phyloP scores from a whole-genome alignment of 2,888 invertebrate species.

The Cantharis flavilabris region DNA sequence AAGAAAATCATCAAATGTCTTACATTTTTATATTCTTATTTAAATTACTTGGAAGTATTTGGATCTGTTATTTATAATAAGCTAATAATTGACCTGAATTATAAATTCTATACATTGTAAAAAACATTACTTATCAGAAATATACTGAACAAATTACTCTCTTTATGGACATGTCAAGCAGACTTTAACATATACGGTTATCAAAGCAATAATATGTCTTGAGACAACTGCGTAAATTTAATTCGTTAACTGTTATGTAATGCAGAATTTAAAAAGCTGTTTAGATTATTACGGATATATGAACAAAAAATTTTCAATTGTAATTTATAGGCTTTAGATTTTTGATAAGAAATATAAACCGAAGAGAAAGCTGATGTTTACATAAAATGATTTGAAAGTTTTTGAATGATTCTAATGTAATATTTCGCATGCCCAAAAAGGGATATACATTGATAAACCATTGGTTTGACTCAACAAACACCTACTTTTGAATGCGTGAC shows the following conservation, averaged over 20 bases:
- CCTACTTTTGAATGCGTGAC: not conserved
- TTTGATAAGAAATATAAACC: too few species aligned
- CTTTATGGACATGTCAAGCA: not conserved
- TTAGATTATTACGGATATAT: not conserved
- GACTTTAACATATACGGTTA: not conserved
- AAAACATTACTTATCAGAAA: not conserved
- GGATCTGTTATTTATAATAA: not conserved
- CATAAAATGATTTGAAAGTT: too few species aligned
- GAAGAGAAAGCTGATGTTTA: too few species aligned
- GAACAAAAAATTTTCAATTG: not conserved
- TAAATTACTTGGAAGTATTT: not conserved
- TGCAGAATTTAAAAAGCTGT: not conserved
- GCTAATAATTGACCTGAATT: not conserved
- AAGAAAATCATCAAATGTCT: too few species aligned
- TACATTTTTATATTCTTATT: too few species aligned
- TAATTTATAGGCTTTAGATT: too few species aligned
- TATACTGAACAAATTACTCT: not conserved
- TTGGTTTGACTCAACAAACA: not conserved
- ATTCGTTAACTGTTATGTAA: not conserved
- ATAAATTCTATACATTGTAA: not conserved
- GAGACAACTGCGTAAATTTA: not conserved
- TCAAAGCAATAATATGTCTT: not conserved
- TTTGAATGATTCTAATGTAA: not conserved
- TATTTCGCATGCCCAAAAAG: not conserved
- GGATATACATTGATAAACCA: not conserved